These are phyloP conservation scores for Paratilapia polleni DNA, from an alignment of 2,113 vertebrate species.

Conservation along the genomic window DNA sequence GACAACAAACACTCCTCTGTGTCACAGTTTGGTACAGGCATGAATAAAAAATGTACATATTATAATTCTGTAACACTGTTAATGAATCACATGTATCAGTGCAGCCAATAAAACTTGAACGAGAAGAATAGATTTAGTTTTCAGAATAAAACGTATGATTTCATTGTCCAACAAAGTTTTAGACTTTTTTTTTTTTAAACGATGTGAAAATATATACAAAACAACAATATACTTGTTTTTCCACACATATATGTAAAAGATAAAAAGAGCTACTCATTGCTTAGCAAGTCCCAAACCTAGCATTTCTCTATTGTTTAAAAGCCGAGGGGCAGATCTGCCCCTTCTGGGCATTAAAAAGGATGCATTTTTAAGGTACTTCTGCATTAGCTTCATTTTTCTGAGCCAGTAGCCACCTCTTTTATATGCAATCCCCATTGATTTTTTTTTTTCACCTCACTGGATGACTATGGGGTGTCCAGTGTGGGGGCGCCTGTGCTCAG, in stretches of 20 bases:
- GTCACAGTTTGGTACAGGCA: accelerated
- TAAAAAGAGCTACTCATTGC: no score
- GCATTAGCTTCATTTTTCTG: neutral
- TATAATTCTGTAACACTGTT: neutral
- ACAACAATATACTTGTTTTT: no score
- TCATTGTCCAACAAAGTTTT: no score
- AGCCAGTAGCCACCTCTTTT: neutral
- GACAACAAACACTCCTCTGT: neutral
- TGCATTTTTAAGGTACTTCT: neutral
- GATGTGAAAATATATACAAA: no score
- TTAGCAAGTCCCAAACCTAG: no score
- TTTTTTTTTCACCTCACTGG: neutral
- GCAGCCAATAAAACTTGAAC: no score
- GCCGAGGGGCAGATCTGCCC: neutral
- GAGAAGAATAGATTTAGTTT: no score
- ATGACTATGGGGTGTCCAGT: accelerated
- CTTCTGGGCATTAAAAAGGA: neutral
- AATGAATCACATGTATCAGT: no score
- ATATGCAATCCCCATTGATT: neutral
- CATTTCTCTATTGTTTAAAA: no score
- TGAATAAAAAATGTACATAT: neutral
- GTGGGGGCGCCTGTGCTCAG: accelerated
- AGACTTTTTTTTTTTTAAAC: no score
- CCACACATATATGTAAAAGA: no score
- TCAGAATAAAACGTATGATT: no score